These are phyloP conservation scores for Drosophila fulvimacula DNA, from an alignment of 2,888 invertebrate genomes.

Conservation along the genomic window DNA sequence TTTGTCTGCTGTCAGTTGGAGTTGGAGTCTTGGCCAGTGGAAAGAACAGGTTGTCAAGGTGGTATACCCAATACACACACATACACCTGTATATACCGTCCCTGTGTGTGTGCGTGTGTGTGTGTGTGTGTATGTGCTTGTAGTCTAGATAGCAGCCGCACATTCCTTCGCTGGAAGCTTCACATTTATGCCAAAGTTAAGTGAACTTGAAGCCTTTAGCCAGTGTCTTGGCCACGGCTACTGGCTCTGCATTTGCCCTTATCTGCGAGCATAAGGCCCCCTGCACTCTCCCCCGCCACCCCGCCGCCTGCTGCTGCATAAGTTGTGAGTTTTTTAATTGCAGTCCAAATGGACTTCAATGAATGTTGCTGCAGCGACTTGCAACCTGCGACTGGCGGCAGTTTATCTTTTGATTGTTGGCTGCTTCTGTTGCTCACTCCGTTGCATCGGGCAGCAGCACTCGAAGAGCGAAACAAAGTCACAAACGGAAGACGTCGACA, in stretches of 20 bases:
- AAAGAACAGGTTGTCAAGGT: constrained; percentile 71
- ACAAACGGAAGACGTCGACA: constrained; percentile 51
- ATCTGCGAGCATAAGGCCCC: constrained; percentile 22
- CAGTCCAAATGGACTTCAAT: constrained; percentile 82
- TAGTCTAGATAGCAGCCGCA: constrained; percentile 60
- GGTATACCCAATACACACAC: constrained; percentile 54
- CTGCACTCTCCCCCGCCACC: neutral
- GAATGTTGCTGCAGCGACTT: constrained; percentile 64
- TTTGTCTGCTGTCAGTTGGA: constrained; percentile 59
- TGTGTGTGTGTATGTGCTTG: constrained; percentile 22
- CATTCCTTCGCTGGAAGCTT: constrained; percentile 77
- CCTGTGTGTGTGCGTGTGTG: constrained; percentile 24
- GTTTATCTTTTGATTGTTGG: constrained; percentile 77
- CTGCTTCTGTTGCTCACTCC: constrained; percentile 24
- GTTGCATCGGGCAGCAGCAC: constrained; percentile 49
- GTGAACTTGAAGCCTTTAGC: constrained; percentile 78
- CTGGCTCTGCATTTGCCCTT: constrained; percentile 42
- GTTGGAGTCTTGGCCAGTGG: constrained; percentile 37
- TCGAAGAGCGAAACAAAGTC: constrained; percentile 72
- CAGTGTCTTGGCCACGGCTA: constrained; percentile 53
- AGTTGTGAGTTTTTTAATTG: constrained; percentile 82
- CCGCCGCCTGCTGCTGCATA: constrained; percentile 42
- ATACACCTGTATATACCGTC: no score
- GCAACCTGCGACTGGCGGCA: constrained; percentile 67
- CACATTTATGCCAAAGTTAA: constrained; percentile 80